These are phyloP conservation scores for Vicugna pacos DNA, from an alignment of 2,113 vertebrate genomes.

Conservation along the genomic window DNA sequence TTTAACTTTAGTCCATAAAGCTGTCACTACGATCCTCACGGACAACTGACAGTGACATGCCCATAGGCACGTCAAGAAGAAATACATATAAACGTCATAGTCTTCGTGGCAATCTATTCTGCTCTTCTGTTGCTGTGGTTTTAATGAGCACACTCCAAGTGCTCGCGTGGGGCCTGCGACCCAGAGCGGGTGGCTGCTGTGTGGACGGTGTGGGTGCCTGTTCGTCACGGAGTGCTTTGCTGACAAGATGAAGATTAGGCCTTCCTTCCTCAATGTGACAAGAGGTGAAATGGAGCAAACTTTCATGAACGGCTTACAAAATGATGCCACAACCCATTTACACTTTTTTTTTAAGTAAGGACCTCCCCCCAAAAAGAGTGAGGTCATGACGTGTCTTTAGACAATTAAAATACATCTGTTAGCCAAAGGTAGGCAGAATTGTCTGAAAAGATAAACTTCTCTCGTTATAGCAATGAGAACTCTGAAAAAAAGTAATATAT, in stretches of 20 bases:
- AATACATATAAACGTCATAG: conserved; percentile 74
- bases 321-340: conserved; percentile 65
- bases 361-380: neutral
- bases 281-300: conserved; percentile 76
- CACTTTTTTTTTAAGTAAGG: neutral
- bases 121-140: conserved; percentile 72
- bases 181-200: conserved; percentile 63
- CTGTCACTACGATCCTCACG: conserved; percentile 47
- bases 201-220: conserved; percentile 54
- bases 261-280: conserved; percentile 61
- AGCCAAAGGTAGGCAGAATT: neutral
- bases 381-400: neutral
- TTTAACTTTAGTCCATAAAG: conserved; percentile 72
- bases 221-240: conserved; percentile 75
- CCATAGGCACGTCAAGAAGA: conserved; percentile 71
- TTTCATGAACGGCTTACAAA: conserved; percentile 72
- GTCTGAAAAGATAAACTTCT: neutral
- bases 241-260: conserved; percentile 79
- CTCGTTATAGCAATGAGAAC: neutral
- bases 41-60: conserved; percentile 76
- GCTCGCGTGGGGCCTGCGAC: conserved; percentile 69
- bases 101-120: conserved; percentile 81
- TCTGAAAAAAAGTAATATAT: neutral
- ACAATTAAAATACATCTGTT: neutral
- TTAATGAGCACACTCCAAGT: conserved; percentile 76